A percentile compares a stretch with the other conserved stretches of the same genome.
These are phyloP conservation scores for Athalia circularis DNA, from an alignment of 2,888 invertebrate genomes.

Conservation along the genomic window DNA sequence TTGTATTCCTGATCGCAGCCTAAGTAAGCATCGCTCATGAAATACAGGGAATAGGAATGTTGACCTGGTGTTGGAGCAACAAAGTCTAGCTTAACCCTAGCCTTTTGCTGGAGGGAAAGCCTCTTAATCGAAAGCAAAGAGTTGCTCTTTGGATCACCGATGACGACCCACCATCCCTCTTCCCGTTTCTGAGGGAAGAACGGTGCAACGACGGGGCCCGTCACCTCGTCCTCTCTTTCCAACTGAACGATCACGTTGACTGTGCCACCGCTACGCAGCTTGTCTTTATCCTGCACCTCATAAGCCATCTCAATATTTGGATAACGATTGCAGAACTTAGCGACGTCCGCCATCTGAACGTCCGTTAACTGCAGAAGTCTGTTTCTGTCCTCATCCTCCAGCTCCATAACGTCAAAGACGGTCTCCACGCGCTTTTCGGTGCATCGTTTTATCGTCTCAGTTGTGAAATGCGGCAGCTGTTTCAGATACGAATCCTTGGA, in stretches of 20 bases:
- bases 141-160: conserved; percentile 96
- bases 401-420: conserved; percentile 96
- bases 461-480: conserved; percentile 96
- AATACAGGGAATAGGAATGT: conserved; percentile 95
- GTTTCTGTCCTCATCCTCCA: conserved; percentile 92
- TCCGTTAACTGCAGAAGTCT: conserved; percentile 88
- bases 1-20: conserved; percentile 99
- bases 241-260: conserved; percentile 93
- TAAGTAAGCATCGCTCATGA: conserved; percentile 99
- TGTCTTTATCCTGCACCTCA: conserved; percentile 89
- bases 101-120: conserved; percentile 94
- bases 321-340: conserved; percentile 98
- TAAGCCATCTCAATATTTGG: conserved; percentile 98
- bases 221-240: conserved; percentile 97
- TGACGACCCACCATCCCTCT: conserved; percentile 98
- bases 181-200: conserved; percentile 97
- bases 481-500: conserved; percentile 98
- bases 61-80: conserved; percentile 93
- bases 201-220: conserved; percentile 98
- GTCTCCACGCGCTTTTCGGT: conserved; percentile 94
- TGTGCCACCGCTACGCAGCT: conserved; percentile 84
- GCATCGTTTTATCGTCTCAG: conserved; percentile 92
- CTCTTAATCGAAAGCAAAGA: conserved; percentile 97
- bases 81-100: conserved; percentile 92
- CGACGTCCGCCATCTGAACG: conserved; percentile 97